Percentiles rank a stretch among this genome's conserved stretches.
These are phyloP conservation scores for Phalloptychus januarius DNA, from an alignment of 2,797 vertebrate species.

Conservation along the genomic window DNA sequence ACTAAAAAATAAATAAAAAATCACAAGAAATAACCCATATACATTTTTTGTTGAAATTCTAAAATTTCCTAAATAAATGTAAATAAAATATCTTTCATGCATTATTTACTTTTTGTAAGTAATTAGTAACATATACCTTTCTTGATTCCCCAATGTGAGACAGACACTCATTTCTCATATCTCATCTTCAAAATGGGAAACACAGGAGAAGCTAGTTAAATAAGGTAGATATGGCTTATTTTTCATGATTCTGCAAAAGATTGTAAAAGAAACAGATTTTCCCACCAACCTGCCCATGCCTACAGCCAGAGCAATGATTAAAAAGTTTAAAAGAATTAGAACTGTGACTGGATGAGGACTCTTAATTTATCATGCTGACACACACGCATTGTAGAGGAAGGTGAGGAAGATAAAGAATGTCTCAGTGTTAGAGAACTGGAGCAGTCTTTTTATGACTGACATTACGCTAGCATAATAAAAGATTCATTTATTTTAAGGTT, in stretches of 20 bases:
- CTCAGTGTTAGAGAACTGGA: background rate
- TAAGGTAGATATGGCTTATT: background rate
- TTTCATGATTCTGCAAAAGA: background rate
- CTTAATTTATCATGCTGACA: background rate
- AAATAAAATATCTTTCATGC: background rate
- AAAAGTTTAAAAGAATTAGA: background rate
- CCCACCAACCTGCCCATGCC: background rate
- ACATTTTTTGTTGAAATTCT: background rate
- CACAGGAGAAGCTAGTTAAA: background rate
- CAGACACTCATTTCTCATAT: background rate
- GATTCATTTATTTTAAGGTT: background rate
- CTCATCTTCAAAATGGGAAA: background rate
- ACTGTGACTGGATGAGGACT: background rate
- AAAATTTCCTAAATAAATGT: background rate
- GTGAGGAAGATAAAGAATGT: background rate
- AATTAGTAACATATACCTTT: background rate
- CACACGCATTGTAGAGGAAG: background rate
- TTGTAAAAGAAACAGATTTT: background rate
- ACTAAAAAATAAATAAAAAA: no score
- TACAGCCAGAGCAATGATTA: background rate
- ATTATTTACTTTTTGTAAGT: background rate
- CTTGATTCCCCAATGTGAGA: background rate
- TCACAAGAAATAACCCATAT: background rate
- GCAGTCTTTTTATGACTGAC: background rate
- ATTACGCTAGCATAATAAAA: background rate